Evolutionary conservation across 2,888 invertebrate genomes (phyloP).

Genomic region (Nephrotoma guestfalica): DNA sequence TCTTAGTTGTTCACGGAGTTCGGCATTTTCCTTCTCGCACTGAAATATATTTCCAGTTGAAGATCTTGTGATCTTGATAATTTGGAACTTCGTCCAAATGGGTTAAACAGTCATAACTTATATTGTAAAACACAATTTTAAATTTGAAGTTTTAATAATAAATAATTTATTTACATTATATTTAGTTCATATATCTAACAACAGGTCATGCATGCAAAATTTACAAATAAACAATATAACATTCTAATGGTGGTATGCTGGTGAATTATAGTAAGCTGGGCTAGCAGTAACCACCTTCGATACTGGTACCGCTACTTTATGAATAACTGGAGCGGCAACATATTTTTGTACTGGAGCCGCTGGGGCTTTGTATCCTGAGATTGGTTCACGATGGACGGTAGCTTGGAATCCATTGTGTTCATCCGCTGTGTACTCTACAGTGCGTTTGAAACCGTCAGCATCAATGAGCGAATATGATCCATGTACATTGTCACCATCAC

Average conservation of each 20-base stretch:
- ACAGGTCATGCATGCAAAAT: neutral
- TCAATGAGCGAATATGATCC: slow-evolving; percentile 39
- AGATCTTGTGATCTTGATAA: no score
- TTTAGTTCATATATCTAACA: neutral
- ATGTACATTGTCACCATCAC: slow-evolving; percentile 38
- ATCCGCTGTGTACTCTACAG: slow-evolving; percentile 39
- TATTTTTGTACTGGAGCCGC: neutral
- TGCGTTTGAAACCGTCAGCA: slow-evolving; percentile 37
- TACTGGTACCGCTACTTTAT: neutral
- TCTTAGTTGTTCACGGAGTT: no score
- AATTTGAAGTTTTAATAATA: neutral
- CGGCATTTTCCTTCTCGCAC: no score
- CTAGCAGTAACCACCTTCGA: neutral
- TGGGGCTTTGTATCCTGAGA: neutral
- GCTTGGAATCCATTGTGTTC: slow-evolving; percentile 40
- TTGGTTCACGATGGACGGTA: slow-evolving; percentile 35
- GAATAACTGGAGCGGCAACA: neutral
- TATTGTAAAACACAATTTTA: neutral
- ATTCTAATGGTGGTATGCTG: neutral
- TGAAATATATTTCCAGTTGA: no score
- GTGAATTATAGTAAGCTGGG: neutral
- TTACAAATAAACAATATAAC: neutral
- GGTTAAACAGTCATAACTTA: no score
- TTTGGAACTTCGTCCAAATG: no score
- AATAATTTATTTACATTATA: neutral